Percentiles rank a stretch among this genome's conserved stretches.
These are phyloP conservation scores for Fregata magnificens DNA, from an alignment of 2,113 vertebrate genomes.

Conservation along the genomic window DNA sequence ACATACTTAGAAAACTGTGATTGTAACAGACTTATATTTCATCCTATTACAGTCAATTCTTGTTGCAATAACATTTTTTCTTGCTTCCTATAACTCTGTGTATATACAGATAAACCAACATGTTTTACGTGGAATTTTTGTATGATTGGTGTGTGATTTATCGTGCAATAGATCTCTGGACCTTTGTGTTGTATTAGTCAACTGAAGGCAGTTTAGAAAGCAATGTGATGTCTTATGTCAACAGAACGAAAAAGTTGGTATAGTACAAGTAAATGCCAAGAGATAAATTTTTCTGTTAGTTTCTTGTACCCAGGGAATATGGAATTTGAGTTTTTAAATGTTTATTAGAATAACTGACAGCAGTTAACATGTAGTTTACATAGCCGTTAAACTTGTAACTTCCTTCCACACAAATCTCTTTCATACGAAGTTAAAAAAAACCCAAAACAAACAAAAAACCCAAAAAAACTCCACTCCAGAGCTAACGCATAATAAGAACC, in stretches of 20 bases:
- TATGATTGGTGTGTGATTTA: accelerated
- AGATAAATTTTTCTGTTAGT: neutral
- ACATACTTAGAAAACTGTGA: neutral
- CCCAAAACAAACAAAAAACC: accelerated
- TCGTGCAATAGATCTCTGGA: neutral
- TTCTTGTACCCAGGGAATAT: neutral
- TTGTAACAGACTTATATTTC: neutral
- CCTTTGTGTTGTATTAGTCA: neutral
- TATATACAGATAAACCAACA: accelerated
- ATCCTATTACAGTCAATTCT: neutral
- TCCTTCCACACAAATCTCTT: neutral
- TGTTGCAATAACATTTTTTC: neutral
- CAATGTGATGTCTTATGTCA: neutral
- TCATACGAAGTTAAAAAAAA: neutral
- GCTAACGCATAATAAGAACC: neutral
- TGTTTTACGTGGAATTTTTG: neutral
- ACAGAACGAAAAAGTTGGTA: neutral
- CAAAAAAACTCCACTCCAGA: neutral
- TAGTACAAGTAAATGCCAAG: neutral
- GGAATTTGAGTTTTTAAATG: neutral
- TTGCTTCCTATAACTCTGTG: neutral
- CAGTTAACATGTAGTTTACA: neutral
- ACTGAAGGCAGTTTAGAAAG: neutral
- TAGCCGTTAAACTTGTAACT: neutral
- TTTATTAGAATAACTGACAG: neutral